Evolutionary conservation across 2,797 vertebrate species (phyloP), one percentile per base, ranked within the genome.

Genomic region (Acanthopagrus latus): DNA sequence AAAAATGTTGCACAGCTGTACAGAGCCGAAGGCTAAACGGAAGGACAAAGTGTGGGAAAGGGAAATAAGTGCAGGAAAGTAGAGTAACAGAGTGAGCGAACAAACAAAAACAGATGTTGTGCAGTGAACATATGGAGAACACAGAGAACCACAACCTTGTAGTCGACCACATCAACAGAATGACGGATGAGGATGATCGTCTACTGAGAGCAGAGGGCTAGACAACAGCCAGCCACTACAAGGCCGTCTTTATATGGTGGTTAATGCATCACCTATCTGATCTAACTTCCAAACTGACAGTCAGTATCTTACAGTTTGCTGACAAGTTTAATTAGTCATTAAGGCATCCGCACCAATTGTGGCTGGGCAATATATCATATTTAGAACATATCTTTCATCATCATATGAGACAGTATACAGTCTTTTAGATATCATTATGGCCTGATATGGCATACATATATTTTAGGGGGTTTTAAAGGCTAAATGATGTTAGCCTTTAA

Each of bases 1-100:
- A 47, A 54, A 74, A 64, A n/a, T 16, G 51, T 64, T 46, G 59
- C 76, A 75, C 76, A 80, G 76, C 69, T 82, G 80, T 50, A 48
- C 12, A 48, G 54, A 54, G 64, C 50, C 62, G 47, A 75, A 66
- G 59, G 76, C 25, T 59, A 68, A 51, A 65, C n/a, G 47, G 78
- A 59, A 58, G 73, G 51, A 73, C 60, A 71, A 38, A 56, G 69
- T 74, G 83, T 80, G 81, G 76, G 82, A 85, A 74, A 64, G 62
- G 57, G 52, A 63, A 47, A 27, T 73, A 33, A 54, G 46, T 41
- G 14, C 62, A 21, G 21, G 46, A 51, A 63, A 72, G 25, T 18
- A 43, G 23, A 57, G 41, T 13, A 41, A 59, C 38, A 27, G 27
- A 14, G 7, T 25, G 58, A 64, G 13, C 55, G 38, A 84, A 68